A percentile compares a stretch with the other conserved stretches of the same genome.
phyloP scores from a whole-genome alignment of 2,888 invertebrate species.

The Harmothoe impar region DNA sequence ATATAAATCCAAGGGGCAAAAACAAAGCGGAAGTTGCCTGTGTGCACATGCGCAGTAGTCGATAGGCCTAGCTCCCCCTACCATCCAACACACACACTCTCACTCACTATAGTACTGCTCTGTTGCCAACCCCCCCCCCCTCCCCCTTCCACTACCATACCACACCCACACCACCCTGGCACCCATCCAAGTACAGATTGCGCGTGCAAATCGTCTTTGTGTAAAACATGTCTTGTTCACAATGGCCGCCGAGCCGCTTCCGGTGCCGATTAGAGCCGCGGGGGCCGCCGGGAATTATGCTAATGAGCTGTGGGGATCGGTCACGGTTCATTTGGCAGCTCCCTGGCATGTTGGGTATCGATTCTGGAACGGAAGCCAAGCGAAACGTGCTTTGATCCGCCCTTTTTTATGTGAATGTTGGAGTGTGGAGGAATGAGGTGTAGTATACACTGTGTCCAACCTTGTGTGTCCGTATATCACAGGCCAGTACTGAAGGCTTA shows the following conservation, averaged over 20 bases:
- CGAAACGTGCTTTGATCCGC: slow-evolving; percentile 30
- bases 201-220: slow-evolving; percentile 59
- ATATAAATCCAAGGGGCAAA: too few species aligned
- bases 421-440: slow-evolving; percentile 23
- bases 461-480: too few species aligned
- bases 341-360: slow-evolving; percentile 9
- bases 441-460: background rate
- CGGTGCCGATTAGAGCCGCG: slow-evolving; percentile 49
- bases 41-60: slow-evolving; percentile 34
- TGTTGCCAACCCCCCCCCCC: background rate
- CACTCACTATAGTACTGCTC: too few species aligned
- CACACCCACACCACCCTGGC: background rate
- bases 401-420: background rate
- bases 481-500: too few species aligned
- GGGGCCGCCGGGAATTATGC: slow-evolving; percentile 43
- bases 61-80: too few species aligned
- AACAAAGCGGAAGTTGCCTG: slow-evolving; percentile 3
- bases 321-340: slow-evolving; percentile 55
- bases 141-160: background rate
- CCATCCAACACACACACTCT: too few species aligned
- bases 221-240: slow-evolving; percentile 57
- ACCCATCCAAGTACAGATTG: slow-evolving; percentile 30
- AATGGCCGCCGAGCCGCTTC: slow-evolving; percentile 32
- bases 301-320: slow-evolving; percentile 32
- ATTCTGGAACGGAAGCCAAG: slow-evolving; percentile 20